Evolutionary conservation across 2,888 invertebrate genomes (phyloP), one percentile per base, ranked within the genome.

Genomic region (Tipula lateralis): DNA sequence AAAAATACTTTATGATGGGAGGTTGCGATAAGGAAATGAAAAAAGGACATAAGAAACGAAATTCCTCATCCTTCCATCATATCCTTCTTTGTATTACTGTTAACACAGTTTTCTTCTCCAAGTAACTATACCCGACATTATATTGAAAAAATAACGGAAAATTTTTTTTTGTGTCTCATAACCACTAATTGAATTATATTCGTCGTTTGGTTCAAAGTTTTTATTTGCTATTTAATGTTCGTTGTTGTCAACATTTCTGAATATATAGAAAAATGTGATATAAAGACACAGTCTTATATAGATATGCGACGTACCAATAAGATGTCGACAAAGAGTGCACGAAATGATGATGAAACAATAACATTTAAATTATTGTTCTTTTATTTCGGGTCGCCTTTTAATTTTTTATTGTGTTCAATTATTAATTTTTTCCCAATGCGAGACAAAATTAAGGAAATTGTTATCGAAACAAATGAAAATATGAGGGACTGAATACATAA

Each of bases 181-280:
- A 66, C 66, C 66, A 66, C 66, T 66, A 66, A 66, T 66, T 66
- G 66, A 66, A 66, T 66, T 66, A 66, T 66, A 66, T 66, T 24
- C 66, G 66, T 66, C 66, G 66, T 66, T 24, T 3, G 7, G 66
- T 66, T 24, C 39, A 13, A 13, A 13, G 39, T 39, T 39, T 39
- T 39, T 39, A 4, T 39, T 13, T 39, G 39, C 13, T 39, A 13
- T 12, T n/a, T n/a, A 13, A 39, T 9, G n/a, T n/a, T 39, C 2
- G 44, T 44, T 66, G 24, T 2, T 66, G 12, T 44, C 44, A 44
- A 44, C 44, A 44, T 44, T 16, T 44, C 66, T 66, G 24, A 4
- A 44, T 9, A 39, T 3, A 39, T 39, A 39, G 13, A 13, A 39
- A 39, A 39, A 39, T 16, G n/a, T 50, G 66, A 24, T 66, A 66